phyloP scores from a whole-genome alignment of 2,888 invertebrate genomes.

The Hedya salicella region DNA sequence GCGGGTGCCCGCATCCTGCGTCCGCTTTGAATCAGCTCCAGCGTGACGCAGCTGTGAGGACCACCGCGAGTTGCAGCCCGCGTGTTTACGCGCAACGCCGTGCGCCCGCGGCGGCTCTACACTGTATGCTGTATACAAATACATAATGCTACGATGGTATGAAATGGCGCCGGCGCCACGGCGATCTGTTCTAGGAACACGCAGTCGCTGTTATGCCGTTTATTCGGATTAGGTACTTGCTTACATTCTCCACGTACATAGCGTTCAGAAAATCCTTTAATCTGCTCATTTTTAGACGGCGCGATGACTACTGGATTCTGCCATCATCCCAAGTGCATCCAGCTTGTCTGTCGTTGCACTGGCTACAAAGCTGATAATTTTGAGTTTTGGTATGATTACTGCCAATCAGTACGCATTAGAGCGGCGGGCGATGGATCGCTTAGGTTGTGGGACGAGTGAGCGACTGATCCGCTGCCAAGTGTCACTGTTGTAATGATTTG shows the following conservation, averaged over 20 bases:
- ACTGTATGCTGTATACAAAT: slow-evolving; percentile 3
- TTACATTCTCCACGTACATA: neutral
- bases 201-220: too few relatives aligned
- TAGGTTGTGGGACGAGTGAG: neutral
- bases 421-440: slow-evolving; percentile 6
- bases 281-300: slow-evolving; percentile 6
- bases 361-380: neutral
- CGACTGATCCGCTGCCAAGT: slow-evolving; percentile 39
- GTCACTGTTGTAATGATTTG: slow-evolving; percentile 24
- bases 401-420: slow-evolving; percentile 17
- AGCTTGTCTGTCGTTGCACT: slow-evolving; percentile 20
- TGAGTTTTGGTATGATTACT: slow-evolving; percentile 25
- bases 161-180: slow-evolving; percentile 33
- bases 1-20: slow-evolving; percentile 55
- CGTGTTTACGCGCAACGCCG: slow-evolving; percentile 8
- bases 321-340: slow-evolving; percentile 6
- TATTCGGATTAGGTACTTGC: slow-evolving; percentile 16
- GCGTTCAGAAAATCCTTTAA: slow-evolving; percentile 8
- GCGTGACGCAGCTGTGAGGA: slow-evolving; percentile 27
- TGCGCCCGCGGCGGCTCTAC: too few relatives aligned
- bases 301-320: slow-evolving; percentile 12
- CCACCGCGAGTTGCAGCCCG: slow-evolving; percentile 15
- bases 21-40: slow-evolving; percentile 56
- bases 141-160: slow-evolving; percentile 1
- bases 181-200: slow-evolving; percentile 33